Conservation (phyloP, 2,888 invertebrate genomes). For the Resseliella maxima region DNA sequence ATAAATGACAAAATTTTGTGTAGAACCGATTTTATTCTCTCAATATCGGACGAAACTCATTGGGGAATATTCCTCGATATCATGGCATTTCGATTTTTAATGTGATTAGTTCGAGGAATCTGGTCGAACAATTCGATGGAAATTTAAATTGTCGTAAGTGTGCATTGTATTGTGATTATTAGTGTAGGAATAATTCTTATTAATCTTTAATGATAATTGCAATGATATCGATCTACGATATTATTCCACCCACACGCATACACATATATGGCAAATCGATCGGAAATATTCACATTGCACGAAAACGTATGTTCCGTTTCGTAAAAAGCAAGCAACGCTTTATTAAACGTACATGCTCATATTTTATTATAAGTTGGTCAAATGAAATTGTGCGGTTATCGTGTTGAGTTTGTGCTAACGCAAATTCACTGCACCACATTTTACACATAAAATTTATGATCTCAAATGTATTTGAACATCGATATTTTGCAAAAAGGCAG, state of each 20-base stretch:
- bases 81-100: background rate
- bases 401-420: background rate
- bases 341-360: slow-evolving; percentile 1
- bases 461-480: background rate
- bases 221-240: background rate
- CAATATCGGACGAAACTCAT: background rate
- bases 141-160: no score
- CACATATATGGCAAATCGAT: background rate
- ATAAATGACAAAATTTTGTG: background rate
- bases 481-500: background rate
- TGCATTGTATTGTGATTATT: no score
- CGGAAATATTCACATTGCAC: background rate
- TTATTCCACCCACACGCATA: background rate
- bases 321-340: background rate
- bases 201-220: slow-evolving; percentile 10
- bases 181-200: background rate
- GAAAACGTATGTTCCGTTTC: background rate
- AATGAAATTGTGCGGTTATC: slow-evolving; percentile 9
- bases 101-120: background rate
- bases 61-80: background rate
- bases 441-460: slow-evolving; percentile 22
- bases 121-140: background rate
- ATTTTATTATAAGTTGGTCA: background rate
- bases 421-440: background rate
- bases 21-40: background rate